Conservation (phyloP, 2,113 vertebrate genomes). For the Dipodomys stephensi region DNA sequence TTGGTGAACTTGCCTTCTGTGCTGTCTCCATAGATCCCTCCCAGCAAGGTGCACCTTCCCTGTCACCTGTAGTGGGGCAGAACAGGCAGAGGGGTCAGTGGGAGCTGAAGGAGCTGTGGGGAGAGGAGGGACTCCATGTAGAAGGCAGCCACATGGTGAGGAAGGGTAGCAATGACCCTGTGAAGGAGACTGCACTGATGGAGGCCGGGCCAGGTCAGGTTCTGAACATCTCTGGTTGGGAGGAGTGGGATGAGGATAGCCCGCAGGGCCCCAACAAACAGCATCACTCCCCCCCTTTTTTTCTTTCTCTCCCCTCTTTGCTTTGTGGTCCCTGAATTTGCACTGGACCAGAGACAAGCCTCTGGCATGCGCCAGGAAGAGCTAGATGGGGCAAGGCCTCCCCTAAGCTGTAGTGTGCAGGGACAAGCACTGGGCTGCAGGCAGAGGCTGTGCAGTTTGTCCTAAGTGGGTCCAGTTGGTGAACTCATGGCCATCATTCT, state of each 20-base stretch:
- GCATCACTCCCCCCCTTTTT: background rate
- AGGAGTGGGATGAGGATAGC: background rate
- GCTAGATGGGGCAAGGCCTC: background rate
- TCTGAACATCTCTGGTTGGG: background rate
- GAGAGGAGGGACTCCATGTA: background rate
- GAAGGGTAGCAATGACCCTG: background rate
- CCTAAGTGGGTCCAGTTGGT: background rate
- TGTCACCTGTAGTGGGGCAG: conserved; percentile 1
- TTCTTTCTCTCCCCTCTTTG: background rate
- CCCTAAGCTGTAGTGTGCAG: background rate
- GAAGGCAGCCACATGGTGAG: background rate
- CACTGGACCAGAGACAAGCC: background rate
- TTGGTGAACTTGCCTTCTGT: background rate
- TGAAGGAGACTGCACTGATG: rapidly evolving
- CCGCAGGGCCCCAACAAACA: background rate
- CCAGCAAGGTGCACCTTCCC: background rate
- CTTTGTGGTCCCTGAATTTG: background rate
- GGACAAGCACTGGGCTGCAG: background rate
- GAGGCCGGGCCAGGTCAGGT: too few species aligned
- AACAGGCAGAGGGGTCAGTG: background rate
- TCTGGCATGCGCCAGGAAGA: background rate
- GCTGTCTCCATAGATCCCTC: background rate
- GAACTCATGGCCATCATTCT: background rate
- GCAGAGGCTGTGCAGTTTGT: background rate
- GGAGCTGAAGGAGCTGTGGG: background rate